Base-by-base conservation (phyloP, 2,113 vertebrate species). In the Poecile atricapillus region DNA sequence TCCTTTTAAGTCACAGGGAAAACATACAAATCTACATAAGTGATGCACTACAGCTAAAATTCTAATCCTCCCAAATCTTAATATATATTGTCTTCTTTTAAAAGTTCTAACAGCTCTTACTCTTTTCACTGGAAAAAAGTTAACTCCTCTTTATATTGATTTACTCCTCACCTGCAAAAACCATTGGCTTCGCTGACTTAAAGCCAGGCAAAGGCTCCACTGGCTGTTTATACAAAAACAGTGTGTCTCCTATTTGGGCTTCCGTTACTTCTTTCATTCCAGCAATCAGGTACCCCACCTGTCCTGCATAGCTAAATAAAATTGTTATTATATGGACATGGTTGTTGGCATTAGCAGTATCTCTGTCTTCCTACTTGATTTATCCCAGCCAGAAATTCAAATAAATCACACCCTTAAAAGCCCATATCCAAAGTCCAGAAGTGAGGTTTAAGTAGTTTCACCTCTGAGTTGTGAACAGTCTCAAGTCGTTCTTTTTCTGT, bases 251-350 rank as follows among this genome's bases (percentile, higher is more conserved):
- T 96, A 99, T 98, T 98, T 99, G 99, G 55, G 99, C 99, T 97
- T 99, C 99, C n/a, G 99, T 99, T 94, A 99, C 98, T 47, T 99
- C 98, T 97, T 99, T 99, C 99, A 99, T 99, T 82, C 99, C 99
- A 90, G 99, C 98, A 92, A 99, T 97, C 44, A 99, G 87, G 95
- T 99, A 99, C 78, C 99, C 99, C 96, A 99, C 99, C 95, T 99
- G 99, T 77, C 99, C 99, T 77, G 99, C 99, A 96, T 98, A 99
- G 84, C 99, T 99, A 82, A 97, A 98, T 93, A 90, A 97, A 98
- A 98, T 96, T 44, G 56, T 64, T 49, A 95, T 97, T 96, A 97
- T 52, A 90, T 68, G 77, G 95, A 97, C 75, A 92, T 58, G 76
- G 82, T 87, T 96, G 93, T 94, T 89, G 18, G 65, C 88, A 94